Evolutionary conservation across 2,113 vertebrate species (phyloP).

Genomic region (Pseudopipra pipra): DNA sequence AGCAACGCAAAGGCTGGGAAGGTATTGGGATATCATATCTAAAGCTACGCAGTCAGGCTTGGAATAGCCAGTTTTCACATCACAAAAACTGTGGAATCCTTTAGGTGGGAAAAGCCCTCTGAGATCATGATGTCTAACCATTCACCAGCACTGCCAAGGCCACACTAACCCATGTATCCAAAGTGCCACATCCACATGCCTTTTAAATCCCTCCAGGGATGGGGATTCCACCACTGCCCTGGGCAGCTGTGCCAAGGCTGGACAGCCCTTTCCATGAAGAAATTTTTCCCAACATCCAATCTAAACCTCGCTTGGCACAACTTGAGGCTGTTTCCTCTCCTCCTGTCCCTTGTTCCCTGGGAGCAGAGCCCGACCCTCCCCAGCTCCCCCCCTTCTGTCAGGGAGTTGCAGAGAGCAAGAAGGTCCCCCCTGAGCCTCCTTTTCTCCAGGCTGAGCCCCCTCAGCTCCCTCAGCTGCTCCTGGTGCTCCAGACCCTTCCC

Average conservation of each 20-base stretch:
- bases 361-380: not conserved
- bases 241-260: not conserved
- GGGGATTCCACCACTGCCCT: not conserved
- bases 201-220: not conserved
- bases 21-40: rapidly evolving
- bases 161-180: not conserved
- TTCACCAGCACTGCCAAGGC: not conserved
- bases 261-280: rapidly evolving
- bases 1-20: not conserved
- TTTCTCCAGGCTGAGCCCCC: not conserved
- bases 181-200: rapidly evolving
- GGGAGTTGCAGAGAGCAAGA: not conserved
- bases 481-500: not conserved
- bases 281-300: not conserved
- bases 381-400: not conserved
- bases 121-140: not conserved
- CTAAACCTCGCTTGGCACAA: not conserved
- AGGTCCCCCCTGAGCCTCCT: not conserved
- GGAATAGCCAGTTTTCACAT: not conserved
- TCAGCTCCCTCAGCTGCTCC: not conserved
- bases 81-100: not conserved
- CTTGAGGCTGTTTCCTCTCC: not conserved
- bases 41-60: not conserved
- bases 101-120: not conserved
- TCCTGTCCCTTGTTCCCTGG: not conserved